Evolutionary conservation across 1,140 invertebrate species (phyloP), one percentile per base, ranked within the genome.

Genomic region (Pomphorhynchus laevis): DNA sequence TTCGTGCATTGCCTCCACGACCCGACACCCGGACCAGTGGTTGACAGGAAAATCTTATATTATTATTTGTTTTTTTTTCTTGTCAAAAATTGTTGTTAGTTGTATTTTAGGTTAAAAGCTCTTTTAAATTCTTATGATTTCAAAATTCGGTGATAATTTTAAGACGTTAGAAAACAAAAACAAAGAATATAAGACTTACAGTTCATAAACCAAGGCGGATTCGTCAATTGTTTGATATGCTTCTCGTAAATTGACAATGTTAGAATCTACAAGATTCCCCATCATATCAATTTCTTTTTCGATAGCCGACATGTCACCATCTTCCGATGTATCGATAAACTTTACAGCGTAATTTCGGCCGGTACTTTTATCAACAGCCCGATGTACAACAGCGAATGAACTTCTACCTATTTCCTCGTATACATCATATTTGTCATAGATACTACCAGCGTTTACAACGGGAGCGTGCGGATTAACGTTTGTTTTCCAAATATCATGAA

Each of bases 191-290:
- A n/a, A n/a, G 39, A 56, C 74, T 70, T 65, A 82, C 76, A 95
- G 93, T 65, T 98, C 86, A 48, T 89, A 77, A 44, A 98, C 86
- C 3, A 95, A 66, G 20, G 91, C 74, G 80, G 95, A 93, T 64
- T 98, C 86, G 48, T 93, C 76, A 45, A 89, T 80, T 53, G 93
- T 82, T 56, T 95, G 86, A 55, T 86, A 98, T 0, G 86, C 86
- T 55, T 95, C 89, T 51, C 95, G 84, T 1, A 98, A 60, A 51
- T 91, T 86, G 48, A 98, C 86, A 18, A 98, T 62, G 58, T 89
- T 89, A 32, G 71, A 71, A 63, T 98, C 86, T 58, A 93, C 79
- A 2, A 95, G 58, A 49, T 91, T 76, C 56, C 91, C 93, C 84
- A 95, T 95, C 34, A 91, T 80, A 51, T 89, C 79, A 45, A 98